A percentile compares a stretch with the other conserved stretches of the same genome.
Evolutionary conservation across 2,113 vertebrate species (phyloP).

Genomic region (Prionailurus viverrinus): DNA sequence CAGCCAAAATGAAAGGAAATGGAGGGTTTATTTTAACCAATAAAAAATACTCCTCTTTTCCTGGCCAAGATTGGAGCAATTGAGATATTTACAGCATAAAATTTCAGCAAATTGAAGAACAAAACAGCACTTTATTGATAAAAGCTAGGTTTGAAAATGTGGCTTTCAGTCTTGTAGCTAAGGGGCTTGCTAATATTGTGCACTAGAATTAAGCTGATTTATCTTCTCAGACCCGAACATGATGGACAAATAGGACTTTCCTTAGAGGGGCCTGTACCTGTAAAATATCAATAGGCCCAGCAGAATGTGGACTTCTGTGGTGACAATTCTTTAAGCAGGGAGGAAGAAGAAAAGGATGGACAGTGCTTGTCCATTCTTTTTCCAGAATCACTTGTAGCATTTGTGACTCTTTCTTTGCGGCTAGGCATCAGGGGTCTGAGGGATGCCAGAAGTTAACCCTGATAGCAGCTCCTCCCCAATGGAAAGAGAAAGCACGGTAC

Average conservation of each 20-base stretch:
- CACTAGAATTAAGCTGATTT: not conserved
- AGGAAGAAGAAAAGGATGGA: not conserved
- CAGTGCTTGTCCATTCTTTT: not conserved
- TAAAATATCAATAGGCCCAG: not conserved
- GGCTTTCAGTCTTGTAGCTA: not conserved
- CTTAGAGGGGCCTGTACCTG: fast-evolving
- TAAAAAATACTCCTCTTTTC: not conserved
- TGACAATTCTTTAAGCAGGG: not conserved
- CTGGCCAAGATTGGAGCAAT: not conserved
- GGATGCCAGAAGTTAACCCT: not conserved
- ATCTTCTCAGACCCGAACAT: not conserved
- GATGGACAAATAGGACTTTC: not conserved
- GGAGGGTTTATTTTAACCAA: not conserved
- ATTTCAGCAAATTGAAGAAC: not conserved
- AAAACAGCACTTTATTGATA: not conserved
- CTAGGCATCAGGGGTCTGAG: not conserved
- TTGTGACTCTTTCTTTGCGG: not conserved
- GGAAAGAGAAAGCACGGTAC: fast-evolving
- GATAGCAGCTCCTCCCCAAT: fast-evolving
- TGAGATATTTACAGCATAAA: not conserved
- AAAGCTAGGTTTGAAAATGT: not conserved
- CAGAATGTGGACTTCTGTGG: not conserved
- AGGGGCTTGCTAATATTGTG: not conserved
- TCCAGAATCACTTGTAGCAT: not conserved
- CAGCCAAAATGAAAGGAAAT: not conserved